phyloP scores from a whole-genome alignment of 2,888 invertebrate genomes.

The Hybos culiciformis region DNA sequence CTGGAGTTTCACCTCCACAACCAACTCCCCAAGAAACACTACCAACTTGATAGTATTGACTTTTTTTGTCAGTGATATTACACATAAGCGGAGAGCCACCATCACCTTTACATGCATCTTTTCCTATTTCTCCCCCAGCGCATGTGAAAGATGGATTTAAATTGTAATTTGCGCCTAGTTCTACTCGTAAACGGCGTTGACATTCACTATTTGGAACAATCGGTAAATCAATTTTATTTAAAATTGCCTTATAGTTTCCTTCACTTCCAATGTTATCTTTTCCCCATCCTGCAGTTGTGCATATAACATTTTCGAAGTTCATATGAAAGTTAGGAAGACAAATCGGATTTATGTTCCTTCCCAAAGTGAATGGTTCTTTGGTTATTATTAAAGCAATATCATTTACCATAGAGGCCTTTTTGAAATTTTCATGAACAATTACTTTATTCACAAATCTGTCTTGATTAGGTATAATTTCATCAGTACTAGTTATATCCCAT shows the following conservation, averaged over 20 bases:
- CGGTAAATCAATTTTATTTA: slow-evolving; percentile 57
- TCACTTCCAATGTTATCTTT: slow-evolving; percentile 26
- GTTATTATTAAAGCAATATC: slow-evolving; percentile 60
- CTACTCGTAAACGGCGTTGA: slow-evolving; percentile 42
- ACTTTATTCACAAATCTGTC: slow-evolving; percentile 42
- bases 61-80: slow-evolving; percentile 26
- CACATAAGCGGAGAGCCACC: slow-evolving; percentile 71
- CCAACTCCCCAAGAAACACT: slow-evolving; percentile 58
- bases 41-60: slow-evolving; percentile 22
- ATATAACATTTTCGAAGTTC: slow-evolving; percentile 27
- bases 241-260: slow-evolving; percentile 42
- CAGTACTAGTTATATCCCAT: slow-evolving; percentile 61
- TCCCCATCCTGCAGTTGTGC: slow-evolving; percentile 26
- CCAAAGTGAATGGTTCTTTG: slow-evolving; percentile 42
- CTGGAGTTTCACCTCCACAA: slow-evolving; percentile 48
- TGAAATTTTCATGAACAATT: slow-evolving; percentile 37
- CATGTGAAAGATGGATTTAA: slow-evolving; percentile 58
- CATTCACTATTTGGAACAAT: slow-evolving; percentile 41
- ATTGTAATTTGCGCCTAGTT: slow-evolving; percentile 48
- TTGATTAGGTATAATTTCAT: slow-evolving; percentile 53
- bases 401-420: slow-evolving; percentile 49
- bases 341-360: slow-evolving; percentile 53
- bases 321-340: slow-evolving; percentile 43
- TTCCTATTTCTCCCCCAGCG: slow-evolving; percentile 57
- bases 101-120: slow-evolving; percentile 39